phyloP scores from a whole-genome alignment of 2,113 vertebrate species.

The Scortum barcoo region DNA sequence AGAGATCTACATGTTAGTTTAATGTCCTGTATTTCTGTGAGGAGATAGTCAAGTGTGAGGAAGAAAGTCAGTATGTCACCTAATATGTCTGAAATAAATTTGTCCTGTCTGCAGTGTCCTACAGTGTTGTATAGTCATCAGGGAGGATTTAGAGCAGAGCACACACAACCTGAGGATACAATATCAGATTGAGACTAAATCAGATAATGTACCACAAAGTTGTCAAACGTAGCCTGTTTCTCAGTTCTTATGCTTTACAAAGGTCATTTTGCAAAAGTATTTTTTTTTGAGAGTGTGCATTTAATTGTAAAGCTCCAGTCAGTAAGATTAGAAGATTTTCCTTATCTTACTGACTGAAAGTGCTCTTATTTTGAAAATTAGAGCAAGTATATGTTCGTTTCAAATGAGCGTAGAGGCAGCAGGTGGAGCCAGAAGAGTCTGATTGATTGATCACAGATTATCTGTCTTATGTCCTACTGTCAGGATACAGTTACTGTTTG shows the following conservation, averaged over 20 bases:
- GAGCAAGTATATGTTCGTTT: too few relatives aligned
- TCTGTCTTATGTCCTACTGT: too few relatives aligned
- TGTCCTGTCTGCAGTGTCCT: not conserved
- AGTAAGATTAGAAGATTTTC: too few relatives aligned
- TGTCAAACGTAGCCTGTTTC: not conserved
- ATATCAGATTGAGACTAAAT: not conserved
- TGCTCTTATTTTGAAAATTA: too few relatives aligned
- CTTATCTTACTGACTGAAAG: too few relatives aligned
- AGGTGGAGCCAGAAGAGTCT: too few relatives aligned
- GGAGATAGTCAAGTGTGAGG: not conserved
- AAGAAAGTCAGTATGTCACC: not conserved
- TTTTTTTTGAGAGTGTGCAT: too few relatives aligned
- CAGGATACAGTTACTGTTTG: too few relatives aligned
- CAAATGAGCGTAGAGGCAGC: too few relatives aligned
- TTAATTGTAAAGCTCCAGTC: not conserved
- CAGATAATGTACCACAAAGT: not conserved
- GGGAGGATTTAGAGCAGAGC: not conserved
- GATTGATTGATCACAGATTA: too few relatives aligned
- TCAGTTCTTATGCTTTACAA: not conserved
- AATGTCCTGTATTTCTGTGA: not conserved
- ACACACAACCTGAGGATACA: too few relatives aligned
- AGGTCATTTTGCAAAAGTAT: not conserved
- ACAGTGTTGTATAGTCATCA: not conserved
- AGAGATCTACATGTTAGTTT: not conserved
- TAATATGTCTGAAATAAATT: not conserved